A percentile compares a stretch with the other conserved stretches of the same genome.
Evolutionary conservation across 2,888 invertebrate genomes (phyloP).

Genomic region (Drepana falcataria): DNA sequence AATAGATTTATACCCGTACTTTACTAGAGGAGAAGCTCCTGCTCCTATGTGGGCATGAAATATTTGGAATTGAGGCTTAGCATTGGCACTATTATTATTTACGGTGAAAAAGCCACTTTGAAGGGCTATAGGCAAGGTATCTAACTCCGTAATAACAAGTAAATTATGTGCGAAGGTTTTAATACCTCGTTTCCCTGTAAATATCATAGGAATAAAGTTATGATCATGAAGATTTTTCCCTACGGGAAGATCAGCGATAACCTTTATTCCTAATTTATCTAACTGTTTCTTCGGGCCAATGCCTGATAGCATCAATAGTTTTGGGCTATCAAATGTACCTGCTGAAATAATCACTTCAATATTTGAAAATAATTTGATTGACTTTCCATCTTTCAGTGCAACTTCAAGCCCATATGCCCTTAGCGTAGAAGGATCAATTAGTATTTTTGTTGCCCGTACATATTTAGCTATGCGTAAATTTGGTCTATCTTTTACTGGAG

Average conservation of each 20-base stretch:
- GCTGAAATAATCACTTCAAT: constrained; percentile 60
- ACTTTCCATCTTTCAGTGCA: constrained; percentile 26
- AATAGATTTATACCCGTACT: constrained; percentile 31
- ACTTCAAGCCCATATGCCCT: constrained; percentile 50
- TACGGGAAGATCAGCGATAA: constrained; percentile 53
- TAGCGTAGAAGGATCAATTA: constrained; percentile 37
- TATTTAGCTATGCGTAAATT: constrained; percentile 53
- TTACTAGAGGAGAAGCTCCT: constrained; percentile 32
- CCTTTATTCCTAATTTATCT: constrained; percentile 34
- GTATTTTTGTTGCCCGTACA: constrained; percentile 46
- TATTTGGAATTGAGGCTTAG: constrained; percentile 53
- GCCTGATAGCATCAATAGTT: constrained; percentile 60
- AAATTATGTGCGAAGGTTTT: constrained; percentile 45
- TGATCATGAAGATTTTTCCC: constrained; percentile 63
- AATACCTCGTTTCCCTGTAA: constrained; percentile 44
- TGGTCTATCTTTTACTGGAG: constrained; percentile 31
- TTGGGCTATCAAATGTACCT: constrained; percentile 55
- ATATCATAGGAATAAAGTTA: constrained; percentile 32
- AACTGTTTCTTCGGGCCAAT: constrained; percentile 51
- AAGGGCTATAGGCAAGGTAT: constrained; percentile 41
- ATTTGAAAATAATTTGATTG: constrained; percentile 37
- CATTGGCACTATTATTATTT: constrained; percentile 13
- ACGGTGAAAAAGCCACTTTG: constrained; percentile 45
- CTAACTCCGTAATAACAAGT: constrained; percentile 25
- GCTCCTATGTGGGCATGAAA: constrained; percentile 53